Conservation (phyloP, 2,113 vertebrate species). For the Hippocampus mohnikei region DNA sequence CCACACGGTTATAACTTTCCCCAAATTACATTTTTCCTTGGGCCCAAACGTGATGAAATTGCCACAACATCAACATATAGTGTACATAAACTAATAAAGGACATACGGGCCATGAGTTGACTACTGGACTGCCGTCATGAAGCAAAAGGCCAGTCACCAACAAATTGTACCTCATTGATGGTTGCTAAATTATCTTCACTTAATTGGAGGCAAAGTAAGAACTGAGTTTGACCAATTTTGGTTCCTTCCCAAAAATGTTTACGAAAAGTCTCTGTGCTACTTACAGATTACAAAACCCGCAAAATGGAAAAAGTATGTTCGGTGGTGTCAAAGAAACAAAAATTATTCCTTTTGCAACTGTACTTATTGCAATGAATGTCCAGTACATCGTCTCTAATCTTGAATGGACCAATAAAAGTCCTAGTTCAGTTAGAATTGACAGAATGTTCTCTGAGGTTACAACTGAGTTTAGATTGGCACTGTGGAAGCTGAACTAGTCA, state of each 20-base stretch:
- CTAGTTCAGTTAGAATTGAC: too few relatives aligned
- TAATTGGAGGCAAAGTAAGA: neutral
- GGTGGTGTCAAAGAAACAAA: too few relatives aligned
- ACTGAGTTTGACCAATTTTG: neutral
- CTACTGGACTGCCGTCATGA: neutral
- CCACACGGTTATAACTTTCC: neutral
- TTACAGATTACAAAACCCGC: neutral
- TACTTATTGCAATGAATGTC: too few relatives aligned
- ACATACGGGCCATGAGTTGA: neutral
- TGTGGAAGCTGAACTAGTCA: too few relatives aligned
- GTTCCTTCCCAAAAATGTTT: neutral
- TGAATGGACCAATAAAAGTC: too few relatives aligned
- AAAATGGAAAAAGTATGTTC: neutral
- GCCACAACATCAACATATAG: neutral
- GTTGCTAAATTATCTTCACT: neutral
- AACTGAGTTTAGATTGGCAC: too few relatives aligned
- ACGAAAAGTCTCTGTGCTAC: neutral
- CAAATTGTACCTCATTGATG: neutral
- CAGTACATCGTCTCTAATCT: too few relatives aligned
- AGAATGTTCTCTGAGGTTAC: too few relatives aligned
- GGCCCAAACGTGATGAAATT: neutral
- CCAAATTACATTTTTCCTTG: too few relatives aligned
- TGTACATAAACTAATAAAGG: neutral
- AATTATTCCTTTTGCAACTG: too few relatives aligned
- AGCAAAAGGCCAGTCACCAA: neutral